These are phyloP conservation scores for Eulemur albifrons DNA, from an alignment of 2,797 vertebrate genomes.

Conservation along the genomic window DNA sequence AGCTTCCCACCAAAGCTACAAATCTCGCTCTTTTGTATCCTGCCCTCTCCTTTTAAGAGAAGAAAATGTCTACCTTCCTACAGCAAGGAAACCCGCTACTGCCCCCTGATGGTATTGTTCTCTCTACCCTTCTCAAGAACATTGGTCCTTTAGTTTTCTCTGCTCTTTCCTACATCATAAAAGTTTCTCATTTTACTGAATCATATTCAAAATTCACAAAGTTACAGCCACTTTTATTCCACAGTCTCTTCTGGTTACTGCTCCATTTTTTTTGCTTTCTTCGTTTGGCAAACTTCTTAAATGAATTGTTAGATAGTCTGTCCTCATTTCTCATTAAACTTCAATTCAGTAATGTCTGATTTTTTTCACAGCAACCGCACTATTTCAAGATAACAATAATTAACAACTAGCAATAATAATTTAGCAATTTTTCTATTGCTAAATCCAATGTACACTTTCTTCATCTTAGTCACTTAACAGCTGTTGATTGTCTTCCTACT, in stretches of 20 bases:
- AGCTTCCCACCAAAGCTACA: not conserved
- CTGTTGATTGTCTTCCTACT: not conserved
- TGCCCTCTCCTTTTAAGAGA: not conserved
- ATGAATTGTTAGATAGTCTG: too few relatives aligned
- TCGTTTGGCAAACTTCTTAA: not conserved
- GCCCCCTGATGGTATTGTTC: not conserved
- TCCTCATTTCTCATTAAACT: not conserved
- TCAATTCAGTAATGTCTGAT: not conserved
- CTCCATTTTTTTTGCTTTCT: not conserved
- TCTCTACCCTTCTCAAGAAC: not conserved
- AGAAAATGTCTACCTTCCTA: not conserved
- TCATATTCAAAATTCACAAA: not conserved
- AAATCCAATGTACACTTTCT: not conserved
- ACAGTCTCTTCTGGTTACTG: not conserved
- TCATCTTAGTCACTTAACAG: not conserved
- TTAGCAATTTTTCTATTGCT: not conserved
- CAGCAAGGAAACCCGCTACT: not conserved
- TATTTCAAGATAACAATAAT: not conserved
- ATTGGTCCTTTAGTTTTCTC: not conserved
- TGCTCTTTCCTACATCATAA: not conserved
- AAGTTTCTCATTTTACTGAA: not conserved
- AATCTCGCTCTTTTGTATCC: not conserved
- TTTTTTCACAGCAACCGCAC: not conserved
- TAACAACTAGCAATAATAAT: not conserved
- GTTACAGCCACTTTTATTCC: not conserved